Evolutionary conservation across 2,888 invertebrate species (phyloP), one percentile per base, ranked within the genome.

Genomic region (Neria commutata): DNA sequence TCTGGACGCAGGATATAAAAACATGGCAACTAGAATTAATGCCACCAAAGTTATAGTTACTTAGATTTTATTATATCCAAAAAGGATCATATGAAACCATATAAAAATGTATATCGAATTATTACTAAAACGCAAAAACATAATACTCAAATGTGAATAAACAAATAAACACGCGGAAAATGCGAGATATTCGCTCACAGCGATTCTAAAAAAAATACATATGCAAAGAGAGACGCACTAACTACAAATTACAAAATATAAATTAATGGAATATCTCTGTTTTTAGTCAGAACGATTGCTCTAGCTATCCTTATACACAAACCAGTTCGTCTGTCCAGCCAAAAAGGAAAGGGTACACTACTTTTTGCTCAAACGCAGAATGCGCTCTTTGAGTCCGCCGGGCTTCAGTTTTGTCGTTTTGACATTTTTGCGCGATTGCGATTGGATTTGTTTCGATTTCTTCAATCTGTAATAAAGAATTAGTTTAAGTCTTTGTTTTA

Each of bases 381-480:
- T 71, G 52, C 80, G 78, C 53, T 81, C 81, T 61, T 81, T 81
- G 40, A 80, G 74, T 52, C 74, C 75, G 49, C 79, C 78, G n/a
- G 77, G 73, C 62, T 75, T 76, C 45, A 75, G 62, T 66, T 77
- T 79, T 40, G 72, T 76, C 49, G 77, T 73, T 64, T 75, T 75
- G 6, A 67, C 67, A 53, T 68, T 69, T 61, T 72, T 73, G 53
- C 79, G 74, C 21, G 72, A 67, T 63, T 75, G 70, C 25, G 62
- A 63, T 62, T 77, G 72, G 57, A 71, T 71, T 61, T 76, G 72
- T 59, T 81, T 81, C 8, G 78, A 70, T 64, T 81, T 81, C 59
- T 79, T 81, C 16, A 79, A 68, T 54, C 81, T 81, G 58, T 2
- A 64, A 64, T 10, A 17, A 25, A 48, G 11, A 24, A 24, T 40